Percentiles rank a stretch among this genome's conserved stretches.
phyloP scores from a whole-genome alignment of 64 coral and sea anemone genomes.

The Stylophora pistillata region DNA sequence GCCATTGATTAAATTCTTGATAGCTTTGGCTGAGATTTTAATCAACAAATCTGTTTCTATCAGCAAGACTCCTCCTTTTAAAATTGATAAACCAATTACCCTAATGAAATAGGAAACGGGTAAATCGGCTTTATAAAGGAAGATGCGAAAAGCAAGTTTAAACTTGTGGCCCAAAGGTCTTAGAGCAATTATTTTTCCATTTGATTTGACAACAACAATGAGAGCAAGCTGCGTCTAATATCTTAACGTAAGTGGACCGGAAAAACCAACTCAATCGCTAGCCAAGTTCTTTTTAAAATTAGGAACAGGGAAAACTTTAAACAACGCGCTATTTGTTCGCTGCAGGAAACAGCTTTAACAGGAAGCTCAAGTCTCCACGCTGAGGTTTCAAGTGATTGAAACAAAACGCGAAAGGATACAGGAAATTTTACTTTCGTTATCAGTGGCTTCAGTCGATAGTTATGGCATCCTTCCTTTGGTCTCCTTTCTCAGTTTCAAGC shows the following conservation, averaged over 20 bases:
- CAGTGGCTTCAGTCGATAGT: too few species aligned
- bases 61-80: neutral
- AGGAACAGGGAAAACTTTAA: neutral
- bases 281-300: neutral
- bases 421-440: too few species aligned
- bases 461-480: too few species aligned
- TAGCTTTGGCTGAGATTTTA: neutral
- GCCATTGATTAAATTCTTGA: neutral
- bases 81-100: neutral
- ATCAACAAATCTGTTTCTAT: neutral
- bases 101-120: slow-evolving; percentile 4
- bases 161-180: neutral
- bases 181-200: neutral
- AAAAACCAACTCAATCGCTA: neutral
- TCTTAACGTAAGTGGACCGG: neutral
- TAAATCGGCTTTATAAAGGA: slow-evolving; percentile 18
- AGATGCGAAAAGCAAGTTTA: neutral
- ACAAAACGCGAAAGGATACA: too few species aligned
- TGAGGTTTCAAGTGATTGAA: neutral
- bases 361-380: neutral
- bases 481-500: too few species aligned
- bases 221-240: neutral
- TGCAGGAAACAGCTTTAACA: neutral
- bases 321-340: neutral
- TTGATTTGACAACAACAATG: slow-evolving; percentile 14